phyloP scores from a whole-genome alignment of 2,888 invertebrate genomes.

The Cancer borealis region DNA sequence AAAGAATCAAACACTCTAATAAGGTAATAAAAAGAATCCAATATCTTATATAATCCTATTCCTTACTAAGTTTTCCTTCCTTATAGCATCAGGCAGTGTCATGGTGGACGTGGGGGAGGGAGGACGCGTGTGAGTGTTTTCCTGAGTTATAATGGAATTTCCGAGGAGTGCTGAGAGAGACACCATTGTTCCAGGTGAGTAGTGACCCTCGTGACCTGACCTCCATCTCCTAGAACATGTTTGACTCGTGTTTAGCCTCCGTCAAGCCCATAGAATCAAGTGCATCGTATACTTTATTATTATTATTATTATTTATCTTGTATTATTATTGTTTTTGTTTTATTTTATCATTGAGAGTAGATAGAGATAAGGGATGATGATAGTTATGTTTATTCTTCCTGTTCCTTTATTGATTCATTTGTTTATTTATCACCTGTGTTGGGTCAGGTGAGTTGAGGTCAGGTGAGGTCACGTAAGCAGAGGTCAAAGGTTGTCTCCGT shows the following conservation, averaged over 20 bases:
- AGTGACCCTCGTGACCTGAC: not conserved
- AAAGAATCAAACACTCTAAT: not conserved
- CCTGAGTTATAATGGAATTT: constrained; percentile 58
- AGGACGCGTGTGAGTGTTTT: constrained; percentile 43
- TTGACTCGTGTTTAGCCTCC: not conserved
- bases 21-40: not conserved
- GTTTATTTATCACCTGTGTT: not conserved
- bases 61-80: not conserved
- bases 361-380: no score
- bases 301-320: not conserved
- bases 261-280: not conserved
- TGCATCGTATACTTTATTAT: not conserved
- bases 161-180: constrained; percentile 59
- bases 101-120: constrained; percentile 60
- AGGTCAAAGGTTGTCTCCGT: no score
- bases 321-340: no score
- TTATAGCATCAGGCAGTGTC: constrained; percentile 56
- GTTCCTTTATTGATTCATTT: no score
- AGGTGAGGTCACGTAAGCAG: not conserved
- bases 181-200: constrained; percentile 56
- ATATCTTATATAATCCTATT: not conserved
- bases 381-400: no score
- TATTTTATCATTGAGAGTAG: no score
- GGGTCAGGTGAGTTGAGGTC: not conserved
- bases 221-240: not conserved